Evolutionary conservation across 2,888 invertebrate genomes (phyloP).

Genomic region (Malthinus seriepunctatus): DNA sequence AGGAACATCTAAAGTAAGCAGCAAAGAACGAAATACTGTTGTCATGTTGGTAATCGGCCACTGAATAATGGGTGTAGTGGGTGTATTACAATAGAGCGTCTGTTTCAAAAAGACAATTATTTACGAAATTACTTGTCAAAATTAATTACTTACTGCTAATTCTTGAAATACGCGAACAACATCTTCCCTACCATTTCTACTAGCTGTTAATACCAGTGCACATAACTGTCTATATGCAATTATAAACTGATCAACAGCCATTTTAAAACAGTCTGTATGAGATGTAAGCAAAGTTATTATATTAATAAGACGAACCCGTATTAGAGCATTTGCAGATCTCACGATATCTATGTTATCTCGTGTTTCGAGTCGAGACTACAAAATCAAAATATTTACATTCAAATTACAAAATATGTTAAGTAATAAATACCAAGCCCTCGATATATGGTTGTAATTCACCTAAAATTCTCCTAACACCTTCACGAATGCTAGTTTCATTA

Average conservation of each 20-base stretch:
- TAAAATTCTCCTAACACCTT: slow-evolving; percentile 53
- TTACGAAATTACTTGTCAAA: background rate
- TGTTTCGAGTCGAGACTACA: slow-evolving; percentile 44
- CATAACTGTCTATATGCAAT: slow-evolving; percentile 43
- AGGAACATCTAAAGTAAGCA: slow-evolving; percentile 44
- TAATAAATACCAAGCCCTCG: slow-evolving; percentile 53
- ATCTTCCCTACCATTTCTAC: slow-evolving; percentile 50
- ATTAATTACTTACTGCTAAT: slow-evolving; percentile 48
- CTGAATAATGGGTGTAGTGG: slow-evolving; percentile 39
- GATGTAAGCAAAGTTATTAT: slow-evolving; percentile 45
- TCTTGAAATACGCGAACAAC: slow-evolving; percentile 51
- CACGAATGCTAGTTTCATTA: slow-evolving; percentile 31
- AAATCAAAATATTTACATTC: slow-evolving; percentile 9
- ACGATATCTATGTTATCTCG: slow-evolving; percentile 50
- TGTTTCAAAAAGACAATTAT: background rate
- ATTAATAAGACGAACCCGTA: slow-evolving; percentile 46
- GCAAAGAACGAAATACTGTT: slow-evolving; percentile 41
- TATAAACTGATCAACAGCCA: slow-evolving; percentile 43
- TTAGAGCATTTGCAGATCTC: slow-evolving; percentile 45
- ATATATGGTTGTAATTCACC: slow-evolving; percentile 54
- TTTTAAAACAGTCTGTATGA: slow-evolving; percentile 37
- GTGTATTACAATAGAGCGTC: no score
- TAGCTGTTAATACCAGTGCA: slow-evolving; percentile 46
- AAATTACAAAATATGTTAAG: background rate
- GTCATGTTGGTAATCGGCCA: slow-evolving; percentile 47